Evolutionary conservation across 2,797 vertebrate species (phyloP).

Genomic region (Manis crassicaudata): DNA sequence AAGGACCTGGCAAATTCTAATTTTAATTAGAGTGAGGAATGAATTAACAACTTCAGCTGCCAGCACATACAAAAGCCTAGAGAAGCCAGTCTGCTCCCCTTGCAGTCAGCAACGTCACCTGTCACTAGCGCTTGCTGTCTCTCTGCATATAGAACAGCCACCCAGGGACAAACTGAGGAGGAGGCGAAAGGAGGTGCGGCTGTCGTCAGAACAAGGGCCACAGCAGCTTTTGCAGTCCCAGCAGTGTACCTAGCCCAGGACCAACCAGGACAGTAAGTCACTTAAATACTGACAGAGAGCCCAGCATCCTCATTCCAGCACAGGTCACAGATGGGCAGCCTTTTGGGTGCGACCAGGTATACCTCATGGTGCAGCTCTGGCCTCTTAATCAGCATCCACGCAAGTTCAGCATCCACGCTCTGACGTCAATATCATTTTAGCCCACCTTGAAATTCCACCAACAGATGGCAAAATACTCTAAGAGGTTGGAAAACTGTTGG

Average conservation of each 20-base stretch:
- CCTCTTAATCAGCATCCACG: not conserved
- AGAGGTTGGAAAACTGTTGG: not conserved
- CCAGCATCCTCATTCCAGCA: not conserved
- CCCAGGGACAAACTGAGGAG: slow-evolving; percentile 37
- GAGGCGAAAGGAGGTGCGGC: not conserved
- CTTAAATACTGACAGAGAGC: not conserved
- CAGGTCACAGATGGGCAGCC: not conserved
- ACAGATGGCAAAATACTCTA: not conserved
- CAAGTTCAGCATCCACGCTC: not conserved
- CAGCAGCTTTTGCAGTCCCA: not conserved
- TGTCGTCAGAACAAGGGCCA: not conserved
- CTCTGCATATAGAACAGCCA: slow-evolving; percentile 69
- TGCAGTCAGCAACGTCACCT: slow-evolving; percentile 59
- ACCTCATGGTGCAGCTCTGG: not conserved
- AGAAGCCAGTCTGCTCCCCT: slow-evolving; percentile 47
- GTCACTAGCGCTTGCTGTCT: slow-evolving; percentile 20
- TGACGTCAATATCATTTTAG: not conserved
- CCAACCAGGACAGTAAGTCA: not conserved
- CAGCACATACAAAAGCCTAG: slow-evolving; percentile 64
- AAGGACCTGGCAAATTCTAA: slow-evolving; percentile 44
- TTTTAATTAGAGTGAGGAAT: slow-evolving; percentile 71
- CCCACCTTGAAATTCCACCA: not conserved
- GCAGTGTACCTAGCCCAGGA: not conserved
- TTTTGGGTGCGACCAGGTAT: not conserved
- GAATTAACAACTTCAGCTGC: slow-evolving; percentile 70